Conservation (phyloP, 2,797 vertebrate species). For the Pangasius larnaudii region DNA sequence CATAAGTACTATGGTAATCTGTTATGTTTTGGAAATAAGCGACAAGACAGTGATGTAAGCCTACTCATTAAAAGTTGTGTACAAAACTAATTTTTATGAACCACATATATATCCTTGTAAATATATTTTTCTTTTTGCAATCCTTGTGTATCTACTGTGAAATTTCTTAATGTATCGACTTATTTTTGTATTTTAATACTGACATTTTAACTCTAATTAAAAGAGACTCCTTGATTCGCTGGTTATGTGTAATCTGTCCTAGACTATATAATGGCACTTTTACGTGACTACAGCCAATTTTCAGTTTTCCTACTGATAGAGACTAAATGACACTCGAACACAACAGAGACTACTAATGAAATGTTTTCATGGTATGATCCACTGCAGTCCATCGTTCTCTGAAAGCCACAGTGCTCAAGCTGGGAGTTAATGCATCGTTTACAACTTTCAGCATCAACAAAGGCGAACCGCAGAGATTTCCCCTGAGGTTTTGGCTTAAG, state of each 20-base stretch:
- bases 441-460: slow-evolving; percentile 39
- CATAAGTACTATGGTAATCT: not conserved
- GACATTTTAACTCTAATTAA: slow-evolving; percentile 75
- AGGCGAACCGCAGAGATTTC: slow-evolving; percentile 31
- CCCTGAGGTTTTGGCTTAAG: slow-evolving; percentile 31
- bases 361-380: slow-evolving; percentile 29
- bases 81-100: slow-evolving; percentile 4
- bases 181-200: slow-evolving; percentile 85
- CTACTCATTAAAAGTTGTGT: slow-evolving; percentile 8
- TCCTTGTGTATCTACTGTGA: slow-evolving; percentile 78
- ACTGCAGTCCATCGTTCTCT: not conserved
- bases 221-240: slow-evolving; percentile 40
- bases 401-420: slow-evolving; percentile 14
- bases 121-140: slow-evolving; percentile 60
- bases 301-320: not conserved
- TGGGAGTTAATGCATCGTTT: slow-evolving; percentile 37
- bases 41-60: slow-evolving; percentile 1
- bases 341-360: slow-evolving; percentile 23
- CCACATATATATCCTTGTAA: slow-evolving; percentile 66
- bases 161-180: slow-evolving; percentile 72
- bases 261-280: not conserved
- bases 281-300: slow-evolving; percentile 16
- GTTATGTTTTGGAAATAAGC: not conserved
- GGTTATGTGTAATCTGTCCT: slow-evolving; percentile 6
- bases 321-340: not conserved